Evolutionary conservation across 2,888 invertebrate species (phyloP).

Genomic region (Heliconius cydno): DNA sequence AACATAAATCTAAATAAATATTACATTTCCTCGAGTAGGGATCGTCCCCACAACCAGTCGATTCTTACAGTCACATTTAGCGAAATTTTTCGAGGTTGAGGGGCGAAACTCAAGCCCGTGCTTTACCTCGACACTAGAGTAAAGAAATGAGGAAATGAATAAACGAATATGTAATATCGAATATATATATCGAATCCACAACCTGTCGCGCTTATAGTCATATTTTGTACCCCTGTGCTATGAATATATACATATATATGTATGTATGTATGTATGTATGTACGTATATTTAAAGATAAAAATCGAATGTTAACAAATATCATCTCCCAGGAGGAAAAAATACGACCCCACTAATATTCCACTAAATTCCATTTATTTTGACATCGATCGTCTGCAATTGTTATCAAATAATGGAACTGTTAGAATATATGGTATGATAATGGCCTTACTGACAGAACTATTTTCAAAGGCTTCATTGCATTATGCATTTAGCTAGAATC

Average conservation of each 20-base stretch:
- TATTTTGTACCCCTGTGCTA: no score
- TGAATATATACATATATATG: no score
- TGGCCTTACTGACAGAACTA: not conserved
- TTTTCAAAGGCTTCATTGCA: conserved; percentile 21
- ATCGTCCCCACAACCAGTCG: no score
- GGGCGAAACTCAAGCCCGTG: not conserved
- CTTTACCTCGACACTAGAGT: not conserved
- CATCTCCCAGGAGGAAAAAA: not conserved
- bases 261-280: no score
- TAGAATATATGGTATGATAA: not conserved
- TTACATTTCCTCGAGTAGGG: no score
- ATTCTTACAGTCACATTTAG: not conserved
- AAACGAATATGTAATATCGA: no score
- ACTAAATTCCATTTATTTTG: not conserved
- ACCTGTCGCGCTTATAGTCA: no score
- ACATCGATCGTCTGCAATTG: not conserved
- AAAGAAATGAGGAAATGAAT: no score
- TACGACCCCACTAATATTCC: not conserved
- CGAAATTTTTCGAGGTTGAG: not conserved
- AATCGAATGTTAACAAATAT: not conserved
- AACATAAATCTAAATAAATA: not conserved
- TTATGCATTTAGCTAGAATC: conserved; percentile 1
- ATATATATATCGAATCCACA: not conserved
- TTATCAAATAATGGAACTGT: conserved; percentile 18
- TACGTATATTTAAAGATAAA: no score